Evolutionary conservation across 2,113 vertebrate species (phyloP).

Genomic region (Chauna torquata): DNA sequence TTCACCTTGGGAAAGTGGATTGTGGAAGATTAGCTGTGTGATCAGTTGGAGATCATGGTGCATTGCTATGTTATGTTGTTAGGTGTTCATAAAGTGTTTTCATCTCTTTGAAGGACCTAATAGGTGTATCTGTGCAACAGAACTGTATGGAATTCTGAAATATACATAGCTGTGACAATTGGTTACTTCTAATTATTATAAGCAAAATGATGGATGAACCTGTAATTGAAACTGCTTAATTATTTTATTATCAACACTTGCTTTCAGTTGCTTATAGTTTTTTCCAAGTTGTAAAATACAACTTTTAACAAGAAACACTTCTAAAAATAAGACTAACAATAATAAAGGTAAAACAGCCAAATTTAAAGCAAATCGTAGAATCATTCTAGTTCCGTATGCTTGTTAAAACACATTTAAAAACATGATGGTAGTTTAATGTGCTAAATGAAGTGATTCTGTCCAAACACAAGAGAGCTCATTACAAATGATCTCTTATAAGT

Average conservation of each 20-base stretch:
- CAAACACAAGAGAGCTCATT: not conserved
- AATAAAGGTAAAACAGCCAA: not conserved
- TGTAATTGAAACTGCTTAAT: not conserved
- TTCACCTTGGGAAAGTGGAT: not conserved
- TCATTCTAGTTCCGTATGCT: not conserved
- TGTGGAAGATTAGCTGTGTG: not conserved
- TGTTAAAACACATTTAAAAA: not conserved
- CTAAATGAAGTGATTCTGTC: not conserved
- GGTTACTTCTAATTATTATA: not conserved
- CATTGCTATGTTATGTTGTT: not conserved
- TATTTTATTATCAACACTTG: not conserved
- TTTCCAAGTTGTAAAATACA: not conserved
- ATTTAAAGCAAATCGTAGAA: not conserved
- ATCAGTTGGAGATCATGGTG: not conserved
- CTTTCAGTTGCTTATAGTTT: not conserved
- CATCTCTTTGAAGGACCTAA: not conserved
- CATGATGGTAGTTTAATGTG: not conserved
- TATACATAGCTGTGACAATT: not conserved
- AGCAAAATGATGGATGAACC: not conserved
- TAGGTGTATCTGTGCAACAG: not conserved
- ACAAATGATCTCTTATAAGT: not conserved
- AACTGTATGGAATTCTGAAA: not conserved
- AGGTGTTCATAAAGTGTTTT: not conserved
- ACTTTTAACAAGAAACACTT: not conserved
- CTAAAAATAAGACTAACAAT: not conserved